phyloP scores from a whole-genome alignment of 2,797 vertebrate genomes.

The Alfaro cultratus region DNA sequence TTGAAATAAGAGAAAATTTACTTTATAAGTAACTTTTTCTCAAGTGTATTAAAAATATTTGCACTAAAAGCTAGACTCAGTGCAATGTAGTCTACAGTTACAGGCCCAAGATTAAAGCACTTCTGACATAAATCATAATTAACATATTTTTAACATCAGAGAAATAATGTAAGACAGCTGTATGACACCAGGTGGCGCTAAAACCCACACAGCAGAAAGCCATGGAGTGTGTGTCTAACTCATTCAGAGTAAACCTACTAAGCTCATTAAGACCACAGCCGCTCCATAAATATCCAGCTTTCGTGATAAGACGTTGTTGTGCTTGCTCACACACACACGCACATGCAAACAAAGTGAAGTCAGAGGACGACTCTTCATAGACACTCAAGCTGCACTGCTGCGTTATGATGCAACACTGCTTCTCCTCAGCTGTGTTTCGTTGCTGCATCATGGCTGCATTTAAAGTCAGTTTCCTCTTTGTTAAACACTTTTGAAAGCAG shows the following conservation, averaged over 20 bases:
- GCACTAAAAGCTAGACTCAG: too few species aligned
- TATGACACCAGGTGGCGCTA: constrained; percentile 45
- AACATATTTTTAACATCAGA: not conserved
- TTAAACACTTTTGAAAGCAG: not conserved
- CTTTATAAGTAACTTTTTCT: too few species aligned
- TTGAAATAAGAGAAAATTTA: too few species aligned
- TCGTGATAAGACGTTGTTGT: constrained; percentile 12
- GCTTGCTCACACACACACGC: not conserved
- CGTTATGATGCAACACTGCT: not conserved
- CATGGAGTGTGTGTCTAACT: constrained; percentile 16
- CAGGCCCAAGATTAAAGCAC: not conserved
- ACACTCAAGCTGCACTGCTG: not conserved
- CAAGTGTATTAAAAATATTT: too few species aligned
- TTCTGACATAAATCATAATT: not conserved
- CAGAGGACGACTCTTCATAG: not conserved
- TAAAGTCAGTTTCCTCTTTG: not conserved
- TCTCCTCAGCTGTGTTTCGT: not conserved
- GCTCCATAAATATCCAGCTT: constrained; percentile 52
- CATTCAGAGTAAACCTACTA: constrained; percentile 30
- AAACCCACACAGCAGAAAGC: constrained; percentile 15
- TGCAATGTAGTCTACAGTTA: not conserved
- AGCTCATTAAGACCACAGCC: constrained; percentile 44
- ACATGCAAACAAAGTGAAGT: constrained; percentile 1
- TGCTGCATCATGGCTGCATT: not conserved
- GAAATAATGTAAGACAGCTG: not conserved